These are phyloP conservation scores for Cryptops parisi DNA, from an alignment of 2,888 invertebrate species.

Conservation along the genomic window DNA sequence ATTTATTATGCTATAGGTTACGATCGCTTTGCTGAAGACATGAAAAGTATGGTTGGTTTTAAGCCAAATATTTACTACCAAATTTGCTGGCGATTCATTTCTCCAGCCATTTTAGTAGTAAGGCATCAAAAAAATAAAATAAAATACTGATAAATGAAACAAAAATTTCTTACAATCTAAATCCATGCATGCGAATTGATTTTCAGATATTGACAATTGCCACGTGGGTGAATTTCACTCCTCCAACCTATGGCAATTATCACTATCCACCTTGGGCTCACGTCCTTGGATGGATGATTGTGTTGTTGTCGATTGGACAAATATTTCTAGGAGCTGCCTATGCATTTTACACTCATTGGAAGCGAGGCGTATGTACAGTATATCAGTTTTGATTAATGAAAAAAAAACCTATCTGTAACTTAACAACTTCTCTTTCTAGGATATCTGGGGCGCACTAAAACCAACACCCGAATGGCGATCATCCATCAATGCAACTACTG, in stretches of 20 bases:
- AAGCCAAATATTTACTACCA: conserved; percentile 31
- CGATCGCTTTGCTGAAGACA: conserved; percentile 2
- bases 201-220: conserved; percentile 53
- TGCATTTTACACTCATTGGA: not conserved
- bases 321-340: not conserved
- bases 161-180: not conserved
- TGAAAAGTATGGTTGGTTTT: conserved; percentile 1
- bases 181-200: not conserved
- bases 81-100: conserved; percentile 55
- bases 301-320: conserved; percentile 25
- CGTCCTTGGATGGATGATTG: conserved; percentile 53
- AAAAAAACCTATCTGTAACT: too few relatives aligned
- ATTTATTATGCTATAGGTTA: not conserved
- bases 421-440: not conserved
- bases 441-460: not conserved
- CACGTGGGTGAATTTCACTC: conserved; percentile 49
- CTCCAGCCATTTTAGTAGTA: conserved; percentile 55
- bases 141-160: too few relatives aligned
- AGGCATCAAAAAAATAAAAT: too few relatives aligned
- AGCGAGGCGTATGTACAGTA: not conserved
- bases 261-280: conserved; percentile 55
- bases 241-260: conserved; percentile 48
- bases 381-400: too few relatives aligned
- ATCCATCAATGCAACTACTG: not conserved
- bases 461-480: not conserved